Base-by-base conservation (phyloP, 2,113 vertebrate species). In the Leucosticte australis region DNA sequence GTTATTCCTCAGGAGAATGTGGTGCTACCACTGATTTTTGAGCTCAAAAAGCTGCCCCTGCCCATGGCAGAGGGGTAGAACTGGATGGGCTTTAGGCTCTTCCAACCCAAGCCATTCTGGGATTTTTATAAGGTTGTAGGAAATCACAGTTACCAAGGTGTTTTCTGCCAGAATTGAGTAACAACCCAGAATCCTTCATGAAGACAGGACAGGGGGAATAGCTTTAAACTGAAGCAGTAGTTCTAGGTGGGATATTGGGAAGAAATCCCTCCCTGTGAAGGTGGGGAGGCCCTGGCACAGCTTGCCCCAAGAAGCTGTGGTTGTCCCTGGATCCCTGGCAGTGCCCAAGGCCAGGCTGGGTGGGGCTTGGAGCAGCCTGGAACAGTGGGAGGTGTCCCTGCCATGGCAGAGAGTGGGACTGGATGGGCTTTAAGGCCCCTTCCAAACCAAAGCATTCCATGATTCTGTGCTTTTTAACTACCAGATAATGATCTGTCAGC, bases 311-410 rank as follows among this genome's bases (percentile, higher is more conserved):
- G 69, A 0, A 67, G 52, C 50, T 49, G 42, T 26, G 62, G 37
- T 1, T 76, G 31, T 6, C 17, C 11, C 26, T 84, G 59, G n/a
- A 50, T 59, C 37, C 44, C 37, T 77, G 63, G 63, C 0, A 77
- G 27, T 60, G 37, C 0, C 63, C 63, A 3, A 27, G 33, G 27
- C 37, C 62, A 33, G 62, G 44, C 1, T 77, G 46, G 44, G 18
- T 0, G 0, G 9, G 7, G 11, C 5, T 76, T 16, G 62, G 71
- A 33, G 17, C 44, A 31, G 0, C 26, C 21, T 59, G 63, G 63
- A 22, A 6, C 3, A 20, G 33, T 22, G 63, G 37, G 0, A 75
- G 33, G 13, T 46, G 28, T 15, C 77, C 52, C 60, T 89, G 44
- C 26, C 31, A 2, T 17, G 52, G 15, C 50, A 50, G 59, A 11